Conservation (phyloP, 2,888 invertebrate species). For the Sinotaia quadrata region DNA sequence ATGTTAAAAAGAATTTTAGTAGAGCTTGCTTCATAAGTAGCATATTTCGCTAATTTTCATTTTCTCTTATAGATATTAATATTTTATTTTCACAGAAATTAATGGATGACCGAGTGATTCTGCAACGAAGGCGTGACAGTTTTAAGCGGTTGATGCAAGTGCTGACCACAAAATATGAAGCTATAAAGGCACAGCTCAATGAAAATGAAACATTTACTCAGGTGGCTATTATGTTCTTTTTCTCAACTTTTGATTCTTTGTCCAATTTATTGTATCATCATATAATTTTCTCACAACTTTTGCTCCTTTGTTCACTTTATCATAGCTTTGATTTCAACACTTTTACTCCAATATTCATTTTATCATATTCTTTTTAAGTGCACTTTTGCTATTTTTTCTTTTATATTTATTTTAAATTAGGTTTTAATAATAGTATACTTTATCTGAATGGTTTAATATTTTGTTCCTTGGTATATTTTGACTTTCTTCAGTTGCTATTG, state of each 20-base stretch:
- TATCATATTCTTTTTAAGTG: no score
- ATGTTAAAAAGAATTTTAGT: no score
- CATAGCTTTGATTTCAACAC: no score
- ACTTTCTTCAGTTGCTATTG: no score
- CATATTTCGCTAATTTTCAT: not conserved
- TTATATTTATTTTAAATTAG: no score
- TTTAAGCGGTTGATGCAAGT: slow-evolving; percentile 66
- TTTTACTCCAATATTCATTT: no score
- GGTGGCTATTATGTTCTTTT: slow-evolving; percentile 48
- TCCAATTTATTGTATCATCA: not conserved
- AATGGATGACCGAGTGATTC: slow-evolving; percentile 61
- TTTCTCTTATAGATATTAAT: not conserved
- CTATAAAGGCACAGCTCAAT: slow-evolving; percentile 77
- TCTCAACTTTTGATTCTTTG: not conserved
- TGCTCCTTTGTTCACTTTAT: no score
- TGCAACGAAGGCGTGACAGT: slow-evolving; percentile 65
- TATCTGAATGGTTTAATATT: no score
- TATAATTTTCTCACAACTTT: not conserved
- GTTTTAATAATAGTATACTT: no score
- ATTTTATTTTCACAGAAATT: slow-evolving; percentile 61
- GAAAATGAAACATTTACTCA: slow-evolving; percentile 79
- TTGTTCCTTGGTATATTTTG: no score
- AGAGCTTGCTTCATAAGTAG: not conserved
- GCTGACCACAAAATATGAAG: slow-evolving; percentile 66
- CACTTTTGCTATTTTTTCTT: no score